phyloP scores from a whole-genome alignment of 2,797 vertebrate genomes.

The Aselliscus stoliczkanus region DNA sequence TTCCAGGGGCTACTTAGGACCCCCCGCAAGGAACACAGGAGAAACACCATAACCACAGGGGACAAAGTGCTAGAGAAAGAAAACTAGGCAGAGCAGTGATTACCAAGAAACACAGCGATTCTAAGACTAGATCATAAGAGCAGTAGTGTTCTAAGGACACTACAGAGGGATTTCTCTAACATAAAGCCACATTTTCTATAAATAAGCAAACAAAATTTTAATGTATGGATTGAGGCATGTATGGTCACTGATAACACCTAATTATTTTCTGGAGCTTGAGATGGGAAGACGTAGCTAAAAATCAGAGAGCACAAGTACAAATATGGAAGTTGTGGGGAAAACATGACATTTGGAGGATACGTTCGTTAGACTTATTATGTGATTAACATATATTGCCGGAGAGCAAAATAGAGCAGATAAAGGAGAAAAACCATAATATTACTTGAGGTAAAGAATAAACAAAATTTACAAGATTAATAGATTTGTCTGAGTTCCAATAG shows the following conservation, averaged over 20 bases:
- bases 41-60: rapidly evolving
- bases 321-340: not conserved
- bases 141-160: not conserved
- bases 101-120: rapidly evolving
- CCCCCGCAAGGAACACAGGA: no score
- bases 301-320: not conserved
- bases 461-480: not conserved
- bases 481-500: not conserved
- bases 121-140: not conserved
- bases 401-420: not conserved
- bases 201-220: not conserved
- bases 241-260: not conserved
- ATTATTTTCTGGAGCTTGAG: not conserved
- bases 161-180: not conserved
- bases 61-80: not conserved
- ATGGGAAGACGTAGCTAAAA: not conserved
- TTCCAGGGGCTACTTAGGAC: not conserved
- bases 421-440: not conserved
- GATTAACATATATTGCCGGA: not conserved
- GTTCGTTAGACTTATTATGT: rapidly evolving
- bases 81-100: not conserved
- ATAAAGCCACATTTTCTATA: not conserved
- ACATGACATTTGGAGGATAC: not conserved
- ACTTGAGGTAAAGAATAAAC: not conserved
- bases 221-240: not conserved